phyloP scores from a whole-genome alignment of 2,888 invertebrate species.

The Drosophila histrio region DNA sequence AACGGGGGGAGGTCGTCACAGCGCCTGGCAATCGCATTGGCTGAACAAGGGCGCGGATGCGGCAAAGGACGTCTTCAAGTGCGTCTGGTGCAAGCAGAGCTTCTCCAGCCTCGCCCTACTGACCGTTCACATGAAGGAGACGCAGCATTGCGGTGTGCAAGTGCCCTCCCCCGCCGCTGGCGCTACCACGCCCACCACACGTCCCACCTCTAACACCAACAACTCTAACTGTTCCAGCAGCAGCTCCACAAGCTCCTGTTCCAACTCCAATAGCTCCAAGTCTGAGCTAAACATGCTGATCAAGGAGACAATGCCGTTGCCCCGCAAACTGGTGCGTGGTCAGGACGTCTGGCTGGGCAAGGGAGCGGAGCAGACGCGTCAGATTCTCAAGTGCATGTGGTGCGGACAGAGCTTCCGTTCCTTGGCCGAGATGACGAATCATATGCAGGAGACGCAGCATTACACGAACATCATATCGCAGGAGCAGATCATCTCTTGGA shows the following conservation, averaged over 20 bases:
- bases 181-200: neutral
- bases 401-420: conserved; percentile 98
- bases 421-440: conserved; percentile 98
- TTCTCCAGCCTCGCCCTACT: conserved; percentile 97
- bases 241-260: conserved; percentile 87
- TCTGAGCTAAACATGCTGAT: conserved; percentile 93
- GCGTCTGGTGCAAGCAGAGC: conserved; percentile 99
- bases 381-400: conserved; percentile 99
- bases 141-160: conserved; percentile 96
- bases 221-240: conserved; percentile 83
- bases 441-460: conserved; percentile 99
- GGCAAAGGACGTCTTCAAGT: conserved; percentile 97
- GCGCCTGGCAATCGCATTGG: conserved; percentile 99
- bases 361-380: conserved; percentile 97
- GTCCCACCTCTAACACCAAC: conserved; percentile 74
- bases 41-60: conserved; percentile 97
- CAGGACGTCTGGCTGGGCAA: conserved; percentile 99
- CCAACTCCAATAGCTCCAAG: conserved; percentile 88
- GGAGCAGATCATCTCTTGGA: conserved; percentile 98
- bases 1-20: conserved; percentile 87
- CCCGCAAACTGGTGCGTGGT: conserved; percentile 96
- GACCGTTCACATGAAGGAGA: conserved; percentile 99
- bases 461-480: conserved; percentile 99
- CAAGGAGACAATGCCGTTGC: conserved; percentile 97
- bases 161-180: conserved; percentile 85